Conservation (phyloP, 2,888 invertebrate genomes). For the Nephrocerus scutellatus region DNA sequence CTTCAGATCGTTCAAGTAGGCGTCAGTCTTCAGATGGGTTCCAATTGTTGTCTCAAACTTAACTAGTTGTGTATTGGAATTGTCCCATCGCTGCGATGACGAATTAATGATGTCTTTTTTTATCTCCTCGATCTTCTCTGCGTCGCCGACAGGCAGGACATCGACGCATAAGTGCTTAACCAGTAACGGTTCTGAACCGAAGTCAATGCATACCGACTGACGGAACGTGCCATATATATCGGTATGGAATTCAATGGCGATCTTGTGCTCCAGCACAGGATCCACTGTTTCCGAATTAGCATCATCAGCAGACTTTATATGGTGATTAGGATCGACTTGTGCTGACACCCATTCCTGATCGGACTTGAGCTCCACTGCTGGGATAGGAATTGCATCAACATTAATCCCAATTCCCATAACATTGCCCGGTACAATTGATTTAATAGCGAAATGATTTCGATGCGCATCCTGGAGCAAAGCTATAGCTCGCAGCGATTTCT, state of each 20-base stretch:
- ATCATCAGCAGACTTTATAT: no score
- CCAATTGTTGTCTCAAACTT: constrained; percentile 53
- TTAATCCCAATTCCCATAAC: neutral
- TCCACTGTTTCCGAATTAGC: no score
- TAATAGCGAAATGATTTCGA: constrained; percentile 59
- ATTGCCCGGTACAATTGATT: constrained; percentile 46
- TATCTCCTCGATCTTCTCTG: constrained; percentile 58
- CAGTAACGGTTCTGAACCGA: constrained; percentile 58
- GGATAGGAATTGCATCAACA: constrained; percentile 2
- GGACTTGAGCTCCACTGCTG: constrained; percentile 47
- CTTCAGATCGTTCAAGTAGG: constrained; percentile 46
- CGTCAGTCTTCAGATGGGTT: constrained; percentile 49
- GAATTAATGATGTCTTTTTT: constrained; percentile 57
- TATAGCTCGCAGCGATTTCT: constrained; percentile 54
- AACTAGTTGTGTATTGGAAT: constrained; percentile 51
- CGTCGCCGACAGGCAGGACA: constrained; percentile 63
- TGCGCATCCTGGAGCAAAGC: constrained; percentile 64
- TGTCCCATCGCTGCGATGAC: constrained; percentile 57
- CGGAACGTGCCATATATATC: constrained; percentile 71
- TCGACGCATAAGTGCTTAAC: constrained; percentile 67
- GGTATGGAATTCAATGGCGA: constrained; percentile 57
- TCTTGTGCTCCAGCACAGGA: constrained; percentile 45
- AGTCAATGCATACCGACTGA: constrained; percentile 70
- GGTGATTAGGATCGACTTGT: no score
- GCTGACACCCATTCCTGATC: constrained; percentile 53